A percentile compares a stretch with the other conserved stretches of the same genome.
Conservation (phyloP, 2,888 invertebrate genomes). For the Chouioia cunea region DNA sequence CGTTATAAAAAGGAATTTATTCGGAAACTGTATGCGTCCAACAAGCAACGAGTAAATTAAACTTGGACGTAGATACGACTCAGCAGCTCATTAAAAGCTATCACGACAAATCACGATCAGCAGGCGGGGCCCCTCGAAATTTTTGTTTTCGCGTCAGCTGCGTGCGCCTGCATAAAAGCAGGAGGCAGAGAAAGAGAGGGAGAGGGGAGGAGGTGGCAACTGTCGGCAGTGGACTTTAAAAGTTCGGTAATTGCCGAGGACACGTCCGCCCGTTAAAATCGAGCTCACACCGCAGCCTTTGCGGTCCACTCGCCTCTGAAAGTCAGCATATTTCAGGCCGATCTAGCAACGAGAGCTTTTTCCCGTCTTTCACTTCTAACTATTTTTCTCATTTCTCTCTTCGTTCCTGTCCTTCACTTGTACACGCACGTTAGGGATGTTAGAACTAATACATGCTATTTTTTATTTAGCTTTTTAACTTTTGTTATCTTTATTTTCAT, state of each 20-base stretch:
- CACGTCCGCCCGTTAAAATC: conserved; percentile 67
- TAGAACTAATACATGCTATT: not conserved
- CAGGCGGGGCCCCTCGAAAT: not conserved
- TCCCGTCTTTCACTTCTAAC: conserved; percentile 2
- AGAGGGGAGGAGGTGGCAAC: conserved; percentile 23
- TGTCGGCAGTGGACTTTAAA: conserved; percentile 58
- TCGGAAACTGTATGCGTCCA: conserved; percentile 14
- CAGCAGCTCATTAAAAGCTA: conserved; percentile 15
- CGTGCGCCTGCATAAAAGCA: conserved; percentile 49
- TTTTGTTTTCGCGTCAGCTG: conserved; percentile 38
- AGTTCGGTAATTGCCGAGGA: conserved; percentile 67
- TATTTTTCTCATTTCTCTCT: conserved; percentile 14
- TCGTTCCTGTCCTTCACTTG: not conserved
- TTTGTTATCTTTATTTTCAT: not conserved
- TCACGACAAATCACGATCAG: conserved; percentile 7
- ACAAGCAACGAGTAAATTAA: too few relatives aligned
- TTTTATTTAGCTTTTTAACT: conserved; percentile 1
- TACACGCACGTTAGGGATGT: too few relatives aligned
- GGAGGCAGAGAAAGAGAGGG: not conserved
- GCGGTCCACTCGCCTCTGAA: conserved; percentile 64
- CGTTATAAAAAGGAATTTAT: too few relatives aligned
- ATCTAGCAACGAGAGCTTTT: conserved; percentile 34
- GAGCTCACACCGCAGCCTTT: conserved; percentile 66
- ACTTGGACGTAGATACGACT: too few relatives aligned
- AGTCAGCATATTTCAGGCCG: conserved; percentile 66